Evolutionary conservation across 53 echinoderm and acorn worm species (phyloP).

Genomic region (Patiria pectinifera): DNA sequence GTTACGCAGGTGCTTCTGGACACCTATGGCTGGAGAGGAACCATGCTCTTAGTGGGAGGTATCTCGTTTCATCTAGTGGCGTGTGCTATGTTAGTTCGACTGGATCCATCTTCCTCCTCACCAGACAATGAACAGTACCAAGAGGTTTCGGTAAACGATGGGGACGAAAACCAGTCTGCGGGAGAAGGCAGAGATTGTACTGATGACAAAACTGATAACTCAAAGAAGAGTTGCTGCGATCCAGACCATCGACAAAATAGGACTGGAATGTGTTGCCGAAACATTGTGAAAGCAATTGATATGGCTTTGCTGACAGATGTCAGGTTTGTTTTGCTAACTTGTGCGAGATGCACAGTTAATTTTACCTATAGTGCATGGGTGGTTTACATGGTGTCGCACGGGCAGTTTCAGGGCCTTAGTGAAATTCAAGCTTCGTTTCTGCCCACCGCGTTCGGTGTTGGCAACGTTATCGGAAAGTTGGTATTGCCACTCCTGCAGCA

Average conservation of each 20-base stretch:
- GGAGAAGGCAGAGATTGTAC: no score
- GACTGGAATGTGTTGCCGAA: not conserved
- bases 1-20: conserved; percentile 2
- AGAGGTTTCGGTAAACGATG: not conserved
- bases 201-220: no score
- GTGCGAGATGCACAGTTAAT: not conserved
- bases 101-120: no score
- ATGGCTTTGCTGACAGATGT: not conserved
- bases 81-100: no score
- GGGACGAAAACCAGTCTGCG: not conserved
- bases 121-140: no score
- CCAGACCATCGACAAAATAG: not conserved
- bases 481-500: no score
- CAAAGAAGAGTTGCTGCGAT: not conserved
- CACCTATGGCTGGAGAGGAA: conserved; percentile 34
- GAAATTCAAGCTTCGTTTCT: not conserved
- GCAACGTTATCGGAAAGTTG: no score
- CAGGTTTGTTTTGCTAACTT: no score
- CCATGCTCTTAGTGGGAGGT: no score
- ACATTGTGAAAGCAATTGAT: not conserved
- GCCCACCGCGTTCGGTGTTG: no score
- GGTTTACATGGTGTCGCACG: no score
- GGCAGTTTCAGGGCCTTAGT: not conserved
- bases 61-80: no score
- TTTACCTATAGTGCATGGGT: not conserved